phyloP scores from a whole-genome alignment of 2,113 vertebrate species.

The Pseudorectes ferrugineus region DNA sequence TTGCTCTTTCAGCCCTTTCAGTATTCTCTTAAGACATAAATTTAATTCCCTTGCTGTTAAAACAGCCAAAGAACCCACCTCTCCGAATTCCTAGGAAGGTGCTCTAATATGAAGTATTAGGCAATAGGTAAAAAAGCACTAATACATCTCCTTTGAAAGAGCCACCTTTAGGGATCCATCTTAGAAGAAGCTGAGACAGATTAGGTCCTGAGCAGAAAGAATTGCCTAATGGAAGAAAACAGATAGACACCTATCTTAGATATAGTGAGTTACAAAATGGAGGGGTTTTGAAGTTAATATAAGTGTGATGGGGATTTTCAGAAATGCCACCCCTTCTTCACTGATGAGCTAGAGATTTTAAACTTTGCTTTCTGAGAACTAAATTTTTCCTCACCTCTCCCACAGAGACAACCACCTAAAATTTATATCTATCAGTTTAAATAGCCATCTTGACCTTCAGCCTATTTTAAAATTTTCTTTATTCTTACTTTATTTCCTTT shows the following conservation, averaged over 20 bases:
- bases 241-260: not conserved
- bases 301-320: not conserved
- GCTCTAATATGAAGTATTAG: not conserved
- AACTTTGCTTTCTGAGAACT: not conserved
- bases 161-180: not conserved
- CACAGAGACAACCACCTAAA: not conserved
- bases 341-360: not conserved
- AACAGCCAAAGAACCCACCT: not conserved
- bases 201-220: not conserved
- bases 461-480: not conserved
- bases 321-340: not conserved
- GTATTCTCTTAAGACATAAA: not conserved
- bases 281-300: not conserved
- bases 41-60: not conserved
- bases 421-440: not conserved
- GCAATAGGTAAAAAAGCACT: not conserved
- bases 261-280: accelerated
- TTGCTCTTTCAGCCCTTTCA: not conserved
- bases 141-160: not conserved
- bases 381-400: not conserved
- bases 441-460: not conserved
- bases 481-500: not conserved
- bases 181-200: not conserved
- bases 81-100: not conserved
- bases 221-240: not conserved